These are phyloP conservation scores for Erannis defoliaria DNA, from an alignment of 2,888 invertebrate genomes.

Conservation along the genomic window DNA sequence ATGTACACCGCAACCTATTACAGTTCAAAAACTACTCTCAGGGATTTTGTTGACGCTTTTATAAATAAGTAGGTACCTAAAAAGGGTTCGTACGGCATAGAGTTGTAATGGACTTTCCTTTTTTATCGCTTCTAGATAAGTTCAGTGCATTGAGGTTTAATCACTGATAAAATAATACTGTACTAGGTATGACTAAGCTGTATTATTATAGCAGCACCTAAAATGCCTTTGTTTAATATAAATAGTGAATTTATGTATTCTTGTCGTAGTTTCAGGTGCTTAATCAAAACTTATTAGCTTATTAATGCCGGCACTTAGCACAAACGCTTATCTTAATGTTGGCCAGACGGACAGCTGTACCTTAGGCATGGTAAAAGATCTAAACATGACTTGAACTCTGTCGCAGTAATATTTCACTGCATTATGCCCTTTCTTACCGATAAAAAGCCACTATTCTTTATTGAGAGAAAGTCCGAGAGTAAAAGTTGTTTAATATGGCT, in stretches of 20 bases:
- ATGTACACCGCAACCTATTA: no score
- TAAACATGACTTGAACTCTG: constrained; percentile 11
- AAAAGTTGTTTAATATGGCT: not conserved
- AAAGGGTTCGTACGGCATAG: no score
- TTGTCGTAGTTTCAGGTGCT: constrained; percentile 10
- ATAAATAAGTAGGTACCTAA: no score
- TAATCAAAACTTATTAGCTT: constrained; percentile 10
- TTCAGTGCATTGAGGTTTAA: constrained; percentile 4
- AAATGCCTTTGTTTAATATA: not conserved
- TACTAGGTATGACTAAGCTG: no score
- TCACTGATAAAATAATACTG: no score
- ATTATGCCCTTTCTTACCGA: not conserved
- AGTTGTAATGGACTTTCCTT: no score
- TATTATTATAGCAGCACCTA: not conserved
- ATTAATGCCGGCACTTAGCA: constrained; percentile 16
- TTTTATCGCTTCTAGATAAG: not conserved
- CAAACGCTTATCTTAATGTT: constrained; percentile 15
- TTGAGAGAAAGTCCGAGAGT: not conserved
- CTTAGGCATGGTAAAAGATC: constrained; percentile 4
- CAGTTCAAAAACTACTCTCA: no score
- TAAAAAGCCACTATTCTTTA: not conserved
- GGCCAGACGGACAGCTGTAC: constrained; percentile 27
- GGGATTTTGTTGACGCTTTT: no score
- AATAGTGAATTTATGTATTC: not conserved
- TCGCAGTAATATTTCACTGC: not conserved